Evolutionary conservation across 2,888 invertebrate genomes (phyloP), one percentile per base, ranked within the genome.

Genomic region (Ephialtes manifestator): DNA sequence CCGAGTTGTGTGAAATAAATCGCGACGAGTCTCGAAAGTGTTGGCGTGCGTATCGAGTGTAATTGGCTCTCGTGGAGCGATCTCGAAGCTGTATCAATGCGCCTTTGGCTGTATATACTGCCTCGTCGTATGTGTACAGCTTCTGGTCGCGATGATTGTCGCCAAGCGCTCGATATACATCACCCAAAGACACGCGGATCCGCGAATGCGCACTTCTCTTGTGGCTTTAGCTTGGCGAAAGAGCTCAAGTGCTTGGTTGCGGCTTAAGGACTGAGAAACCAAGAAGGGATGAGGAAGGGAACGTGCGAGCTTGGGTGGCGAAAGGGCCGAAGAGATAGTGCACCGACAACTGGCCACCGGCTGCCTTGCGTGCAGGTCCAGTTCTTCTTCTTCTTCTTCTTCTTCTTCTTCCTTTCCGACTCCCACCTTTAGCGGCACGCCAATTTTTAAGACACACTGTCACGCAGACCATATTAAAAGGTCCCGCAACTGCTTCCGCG

Each of bases 121-220:
- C 46, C 48, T 20, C 77, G 82, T 18, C 46, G 63, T 48, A 70
- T 31, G 65, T 51, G 28, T 20, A 76, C 28, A 65, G 81, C 65
- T 48, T 76, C 55, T 70, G 77, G 81, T 81, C 65, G 78, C 91
- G 92, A 93, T 91, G 91, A 92, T 91, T 92, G 92, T 93, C 92
- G 92, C 90, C 89, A 89, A 89, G 80, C 87, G 84, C 80, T 90
- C 90, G 92, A 93, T 93, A 93, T 88, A 89, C 90, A 93, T 93
- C 92, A 90, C 89, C 85, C 85, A 81, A 81, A 85, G 83, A 87
- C 71, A 71, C 83, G 76, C 48, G 81, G 81, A 82, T 72, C 71
- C 58, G 77, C 58, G 18, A 68, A 67, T 51, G 65, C 43, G 60
- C 43, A 39, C 70, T 68, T 82, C 55, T 72, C 55, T 24, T 31